Evolutionary conservation across 2,888 invertebrate species (phyloP), one percentile per base, ranked within the genome.

Genomic region (Pandemis corylana): DNA sequence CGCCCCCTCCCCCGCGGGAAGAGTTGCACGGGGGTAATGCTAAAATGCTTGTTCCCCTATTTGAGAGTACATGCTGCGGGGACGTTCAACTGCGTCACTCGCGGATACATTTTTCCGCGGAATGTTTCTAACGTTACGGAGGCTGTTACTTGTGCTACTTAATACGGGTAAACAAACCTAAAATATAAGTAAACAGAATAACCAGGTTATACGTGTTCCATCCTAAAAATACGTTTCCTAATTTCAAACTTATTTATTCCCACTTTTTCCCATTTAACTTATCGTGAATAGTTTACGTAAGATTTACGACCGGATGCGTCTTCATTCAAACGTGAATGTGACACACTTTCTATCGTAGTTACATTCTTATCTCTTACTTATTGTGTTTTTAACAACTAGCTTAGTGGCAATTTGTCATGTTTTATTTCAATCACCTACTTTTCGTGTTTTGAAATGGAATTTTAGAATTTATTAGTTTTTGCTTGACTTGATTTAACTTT

Each of bases 31-130:
- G 94, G 94, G 94, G 94, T 94, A 94, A 94, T 94, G 94, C 94
- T 94, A 94, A 94, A 94, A 94, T 94, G 94, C 94, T 94, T 94
- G 94, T 94, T 94, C 94, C 94, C 94, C 94, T 94, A 94, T 94
- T 94, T 94, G 94, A 94, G 93, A 94, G 94, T 94, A 94, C 94
- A 94, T 94, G 93, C 94, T 91, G 89, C 87, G 85, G 92, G 94
- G 94, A 89, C 84, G 90, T 85, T 86, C 91, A 90, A 89, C 82
- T 82, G 80, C 80, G 77, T 79, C 85, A 12, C 83, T 73, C 80
- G 80, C 80, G 78, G 51, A 64, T 71, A 69, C 49, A 65, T 63
- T 49, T 61, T 68, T 76, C 62, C 61, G 15, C 56, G 20, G 2
- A 2, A 6, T 56, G 15, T 56, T 56, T 20, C 44, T 42, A 66